A percentile compares a stretch with the other conserved stretches of the same genome.
Evolutionary conservation across 2,113 vertebrate genomes (phyloP).

Genomic region (Dermatemys mawii): DNA sequence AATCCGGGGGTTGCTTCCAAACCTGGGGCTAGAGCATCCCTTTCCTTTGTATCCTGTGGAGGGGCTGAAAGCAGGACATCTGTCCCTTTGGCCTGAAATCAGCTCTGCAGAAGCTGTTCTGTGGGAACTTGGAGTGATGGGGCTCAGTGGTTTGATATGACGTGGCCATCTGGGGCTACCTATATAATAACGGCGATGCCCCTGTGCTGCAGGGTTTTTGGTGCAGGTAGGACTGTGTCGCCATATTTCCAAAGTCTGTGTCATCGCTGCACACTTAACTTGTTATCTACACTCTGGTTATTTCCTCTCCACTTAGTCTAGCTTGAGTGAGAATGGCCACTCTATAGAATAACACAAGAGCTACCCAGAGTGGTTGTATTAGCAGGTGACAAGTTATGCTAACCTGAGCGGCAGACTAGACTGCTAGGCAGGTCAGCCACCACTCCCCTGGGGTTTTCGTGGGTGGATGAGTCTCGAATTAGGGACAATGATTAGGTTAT

Average conservation of each 20-base stretch:
- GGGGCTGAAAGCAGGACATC: constrained; percentile 69
- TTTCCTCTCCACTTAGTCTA: background rate
- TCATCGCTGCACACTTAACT: constrained; percentile 52
- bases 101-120: constrained; percentile 64
- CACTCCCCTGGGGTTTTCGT: background rate
- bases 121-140: constrained; percentile 62
- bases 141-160: constrained; percentile 51
- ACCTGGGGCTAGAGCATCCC: constrained; percentile 30
- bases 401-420: background rate
- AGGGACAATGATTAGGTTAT: background rate
- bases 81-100: constrained; percentile 64
- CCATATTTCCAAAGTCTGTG: constrained; percentile 21
- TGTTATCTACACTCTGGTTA: constrained; percentile 57
- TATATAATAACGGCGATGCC: constrained; percentile 63
- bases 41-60: constrained; percentile 29
- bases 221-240: constrained; percentile 55
- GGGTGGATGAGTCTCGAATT: background rate
- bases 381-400: background rate
- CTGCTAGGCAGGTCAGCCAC: background rate
- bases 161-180: constrained; percentile 70
- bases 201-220: constrained; percentile 70
- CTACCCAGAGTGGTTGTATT: background rate
- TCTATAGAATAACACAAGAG: constrained; percentile 13
- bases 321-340: constrained; percentile 15
- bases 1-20: constrained; percentile 42